Percentiles rank a stretch among this genome's conserved stretches.
phyloP scores from a whole-genome alignment of 2,113 vertebrate species.

The Semnornis frantzii region DNA sequence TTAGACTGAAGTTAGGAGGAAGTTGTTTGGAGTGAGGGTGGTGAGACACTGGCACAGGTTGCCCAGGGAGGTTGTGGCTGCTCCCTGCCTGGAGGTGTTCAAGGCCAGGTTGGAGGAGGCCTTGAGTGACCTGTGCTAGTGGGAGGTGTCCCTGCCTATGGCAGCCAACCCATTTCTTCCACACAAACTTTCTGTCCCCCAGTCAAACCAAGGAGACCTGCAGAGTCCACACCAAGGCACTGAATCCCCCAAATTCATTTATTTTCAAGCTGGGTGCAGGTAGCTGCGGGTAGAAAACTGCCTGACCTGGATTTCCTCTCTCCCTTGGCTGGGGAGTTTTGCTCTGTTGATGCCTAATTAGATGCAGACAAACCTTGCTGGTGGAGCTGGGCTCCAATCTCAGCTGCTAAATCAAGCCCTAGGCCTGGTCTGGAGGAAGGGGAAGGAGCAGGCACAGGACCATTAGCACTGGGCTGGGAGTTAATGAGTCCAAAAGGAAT shows the following conservation, averaged over 20 bases:
- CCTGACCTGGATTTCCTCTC: constrained; percentile 53
- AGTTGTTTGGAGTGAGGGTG: too few relatives aligned
- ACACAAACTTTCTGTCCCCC: neutral
- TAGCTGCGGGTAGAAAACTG: neutral
- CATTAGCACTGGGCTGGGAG: neutral
- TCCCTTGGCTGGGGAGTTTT: neutral
- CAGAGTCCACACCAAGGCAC: neutral
- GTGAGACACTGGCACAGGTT: too few relatives aligned
- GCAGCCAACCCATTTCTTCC: neutral
- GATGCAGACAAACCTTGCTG: neutral
- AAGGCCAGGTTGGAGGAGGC: too few relatives aligned
- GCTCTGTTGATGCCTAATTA: constrained; percentile 19
- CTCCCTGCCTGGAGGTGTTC: too few relatives aligned
- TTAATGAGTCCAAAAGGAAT: constrained; percentile 22
- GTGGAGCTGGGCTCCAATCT: neutral
- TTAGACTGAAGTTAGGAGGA: too few relatives aligned
- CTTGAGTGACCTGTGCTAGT: too few relatives aligned
- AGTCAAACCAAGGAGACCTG: neutral
- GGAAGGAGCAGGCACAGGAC: neutral
- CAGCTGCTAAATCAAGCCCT: constrained; percentile 41
- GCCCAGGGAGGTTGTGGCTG: too few relatives aligned
- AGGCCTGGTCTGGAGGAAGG: neutral
- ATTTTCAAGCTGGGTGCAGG: neutral
- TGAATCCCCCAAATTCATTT: neutral
- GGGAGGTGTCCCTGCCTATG: too few relatives aligned